Conservation (phyloP, 2,113 vertebrate genomes). For the Pteropus alecto region DNA sequence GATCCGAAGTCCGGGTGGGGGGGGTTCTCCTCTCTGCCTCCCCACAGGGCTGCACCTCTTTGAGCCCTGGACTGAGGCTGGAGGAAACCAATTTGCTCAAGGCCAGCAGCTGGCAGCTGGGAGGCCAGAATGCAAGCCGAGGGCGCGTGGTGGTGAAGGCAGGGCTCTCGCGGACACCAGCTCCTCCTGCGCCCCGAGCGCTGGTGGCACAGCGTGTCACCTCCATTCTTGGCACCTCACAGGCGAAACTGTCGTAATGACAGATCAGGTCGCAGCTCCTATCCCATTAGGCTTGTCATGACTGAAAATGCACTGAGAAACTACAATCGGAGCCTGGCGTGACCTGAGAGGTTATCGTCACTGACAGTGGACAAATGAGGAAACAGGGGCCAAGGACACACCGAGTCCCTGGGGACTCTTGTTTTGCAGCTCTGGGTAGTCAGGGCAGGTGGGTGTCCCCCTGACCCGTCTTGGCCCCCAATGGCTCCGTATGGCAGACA, state of each 20-base stretch:
- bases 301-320: accelerated
- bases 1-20: background rate
- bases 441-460: no score
- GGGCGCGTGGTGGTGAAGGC: accelerated
- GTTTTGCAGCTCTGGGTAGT: background rate
- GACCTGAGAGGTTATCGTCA: accelerated
- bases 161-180: accelerated
- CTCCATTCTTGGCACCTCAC: background rate
- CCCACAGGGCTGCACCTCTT: accelerated
- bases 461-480: background rate
- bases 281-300: accelerated
- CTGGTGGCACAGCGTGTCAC: background rate
- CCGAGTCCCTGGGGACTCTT: background rate
- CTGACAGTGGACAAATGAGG: background rate
- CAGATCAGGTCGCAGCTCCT: background rate
- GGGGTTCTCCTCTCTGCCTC: background rate
- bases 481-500: no score
- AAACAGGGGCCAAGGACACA: background rate
- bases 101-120: background rate
- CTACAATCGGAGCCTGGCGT: background rate
- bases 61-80: no score
- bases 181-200: accelerated
- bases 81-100: background rate
- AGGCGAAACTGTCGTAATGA: accelerated
- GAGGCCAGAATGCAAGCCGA: background rate